These are phyloP conservation scores for Leptodactylus fallax DNA, from an alignment of 2,797 vertebrate species.

Conservation along the genomic window DNA sequence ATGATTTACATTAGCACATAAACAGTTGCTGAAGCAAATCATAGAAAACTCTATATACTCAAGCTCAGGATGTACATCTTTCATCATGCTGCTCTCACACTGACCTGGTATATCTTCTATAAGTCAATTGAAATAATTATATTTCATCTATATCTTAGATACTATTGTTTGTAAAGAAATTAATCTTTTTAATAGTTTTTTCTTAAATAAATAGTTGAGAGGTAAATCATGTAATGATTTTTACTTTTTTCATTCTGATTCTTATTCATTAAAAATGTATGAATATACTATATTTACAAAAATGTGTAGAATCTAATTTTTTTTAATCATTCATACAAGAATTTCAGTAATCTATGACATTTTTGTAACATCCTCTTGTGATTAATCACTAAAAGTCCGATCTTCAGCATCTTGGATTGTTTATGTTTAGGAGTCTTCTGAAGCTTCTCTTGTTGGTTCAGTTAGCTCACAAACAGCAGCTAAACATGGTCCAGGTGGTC, in stretches of 20 bases:
- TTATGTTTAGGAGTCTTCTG: slow-evolving; percentile 1
- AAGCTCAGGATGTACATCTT: no score
- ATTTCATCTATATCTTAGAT: background rate
- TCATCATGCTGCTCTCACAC: no score
- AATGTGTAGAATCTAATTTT: background rate
- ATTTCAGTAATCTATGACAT: background rate
- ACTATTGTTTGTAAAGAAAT: background rate
- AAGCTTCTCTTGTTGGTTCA: slow-evolving; percentile 58
- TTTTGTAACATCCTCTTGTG: background rate
- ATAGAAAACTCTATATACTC: no score
- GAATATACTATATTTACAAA: slow-evolving; percentile 24
- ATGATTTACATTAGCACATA: no score
- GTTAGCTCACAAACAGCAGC: slow-evolving; percentile 76
- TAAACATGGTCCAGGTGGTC: slow-evolving; percentile 80
- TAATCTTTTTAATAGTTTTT: slow-evolving; percentile 4
- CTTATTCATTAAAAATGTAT: background rate
- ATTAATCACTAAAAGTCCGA: background rate
- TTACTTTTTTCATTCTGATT: background rate
- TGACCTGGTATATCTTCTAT: no score
- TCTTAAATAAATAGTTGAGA: slow-evolving; percentile 10
- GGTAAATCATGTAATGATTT: slow-evolving; percentile 11
- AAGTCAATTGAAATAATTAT: background rate
- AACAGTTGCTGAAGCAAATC: no score
- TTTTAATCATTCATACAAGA: background rate
- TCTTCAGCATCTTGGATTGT: background rate